A percentile compares a stretch with the other conserved stretches of the same genome.
These are phyloP conservation scores for Oppia nitens DNA, from an alignment of 1,140 invertebrate genomes.

Conservation along the genomic window DNA sequence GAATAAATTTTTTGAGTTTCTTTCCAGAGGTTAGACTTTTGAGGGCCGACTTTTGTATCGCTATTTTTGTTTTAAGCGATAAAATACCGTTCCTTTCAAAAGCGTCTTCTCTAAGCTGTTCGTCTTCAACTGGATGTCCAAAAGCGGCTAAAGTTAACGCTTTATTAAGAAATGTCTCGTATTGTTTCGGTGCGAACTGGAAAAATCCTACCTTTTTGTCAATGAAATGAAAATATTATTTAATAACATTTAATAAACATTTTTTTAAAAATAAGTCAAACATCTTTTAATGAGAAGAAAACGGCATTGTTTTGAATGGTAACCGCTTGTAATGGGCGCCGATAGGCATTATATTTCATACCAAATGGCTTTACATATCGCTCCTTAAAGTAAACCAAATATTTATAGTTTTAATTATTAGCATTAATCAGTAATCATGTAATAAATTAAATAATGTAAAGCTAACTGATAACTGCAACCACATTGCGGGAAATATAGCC, in stretches of 20 bases:
- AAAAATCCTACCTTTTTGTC: not conserved
- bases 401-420: no score
- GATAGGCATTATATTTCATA: not conserved
- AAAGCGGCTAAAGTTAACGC: not conserved
- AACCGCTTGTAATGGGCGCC: not conserved
- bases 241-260: not conserved
- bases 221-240: not conserved
- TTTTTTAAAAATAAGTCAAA: not conserved
- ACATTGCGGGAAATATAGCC: not conserved
- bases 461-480: no score
- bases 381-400: not conserved
- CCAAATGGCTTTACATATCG: not conserved
- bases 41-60: not conserved
- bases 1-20: not conserved
- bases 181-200: not conserved
- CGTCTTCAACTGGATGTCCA: constrained; percentile 3
- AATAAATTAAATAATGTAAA: no score
- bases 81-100: not conserved
- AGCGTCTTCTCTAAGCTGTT: not conserved
- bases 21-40: not conserved
- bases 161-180: not conserved
- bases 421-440: no score
- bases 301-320: not conserved
- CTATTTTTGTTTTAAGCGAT: not conserved
- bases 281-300: not conserved